Evolutionary conservation across 1,140 invertebrate genomes (phyloP).

Genomic region (Lysiphlebus fabarum): DNA sequence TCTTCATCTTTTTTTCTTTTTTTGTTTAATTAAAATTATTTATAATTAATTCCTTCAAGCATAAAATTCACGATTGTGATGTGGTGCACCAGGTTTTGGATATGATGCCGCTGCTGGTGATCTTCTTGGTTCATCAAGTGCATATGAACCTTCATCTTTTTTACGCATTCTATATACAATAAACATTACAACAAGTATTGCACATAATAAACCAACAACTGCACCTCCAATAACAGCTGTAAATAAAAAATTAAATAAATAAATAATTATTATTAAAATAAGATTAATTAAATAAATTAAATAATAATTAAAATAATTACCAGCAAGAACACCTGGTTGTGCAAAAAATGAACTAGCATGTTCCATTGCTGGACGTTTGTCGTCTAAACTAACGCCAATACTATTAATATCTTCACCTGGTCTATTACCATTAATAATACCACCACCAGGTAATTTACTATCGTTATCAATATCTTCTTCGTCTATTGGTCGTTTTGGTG

Average conservation of each 20-base stretch:
- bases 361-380: conserved; percentile 50
- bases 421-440: conserved; percentile 37
- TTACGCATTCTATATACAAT: conserved; percentile 99
- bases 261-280: conserved; percentile 25
- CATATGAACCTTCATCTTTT: conserved; percentile 98
- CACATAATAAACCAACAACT: conserved; percentile 93
- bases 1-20: too few relatives aligned
- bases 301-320: conserved; percentile 55
- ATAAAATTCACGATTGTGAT: conserved; percentile 90
- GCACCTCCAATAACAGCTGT: conserved; percentile 98
- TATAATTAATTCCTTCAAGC: conserved; percentile 66
- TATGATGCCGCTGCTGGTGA: conserved; percentile 88
- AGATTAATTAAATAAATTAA: not conserved
- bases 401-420: conserved; percentile 35
- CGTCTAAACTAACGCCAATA: conserved; percentile 48
- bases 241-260: too few relatives aligned
- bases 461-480: conserved; percentile 35
- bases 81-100: conserved; percentile 68
- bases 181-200: conserved; percentile 98
- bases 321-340: conserved; percentile 90
- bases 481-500: conserved; percentile 43
- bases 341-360: conserved; percentile 86
- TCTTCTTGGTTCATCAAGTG: conserved; percentile 93
- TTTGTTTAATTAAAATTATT: conserved; percentile 3
- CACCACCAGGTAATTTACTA: not conserved